These are phyloP conservation scores for Dinoponera quadriceps DNA, from an alignment of 1,140 invertebrate genomes.

Conservation along the genomic window DNA sequence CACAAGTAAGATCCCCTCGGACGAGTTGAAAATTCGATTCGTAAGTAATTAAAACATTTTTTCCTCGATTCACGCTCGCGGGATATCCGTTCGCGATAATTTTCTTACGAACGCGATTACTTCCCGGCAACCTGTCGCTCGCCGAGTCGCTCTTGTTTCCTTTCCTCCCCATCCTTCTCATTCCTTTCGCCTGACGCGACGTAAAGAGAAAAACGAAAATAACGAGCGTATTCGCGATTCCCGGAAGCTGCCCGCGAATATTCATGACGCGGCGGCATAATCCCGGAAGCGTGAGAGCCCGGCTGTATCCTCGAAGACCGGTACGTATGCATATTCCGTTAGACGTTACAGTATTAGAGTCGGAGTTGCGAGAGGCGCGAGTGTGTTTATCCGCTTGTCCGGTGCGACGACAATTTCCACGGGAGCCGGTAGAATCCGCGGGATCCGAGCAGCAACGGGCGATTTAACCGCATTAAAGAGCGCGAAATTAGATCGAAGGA, in stretches of 20 bases:
- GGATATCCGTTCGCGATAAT: background rate
- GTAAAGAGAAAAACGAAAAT: conserved; percentile 27
- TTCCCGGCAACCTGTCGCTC: conserved; percentile 1
- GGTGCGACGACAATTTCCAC: conserved; percentile 28
- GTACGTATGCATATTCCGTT: conserved; percentile 53
- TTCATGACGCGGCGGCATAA: conserved; percentile 50
- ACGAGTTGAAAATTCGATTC: background rate
- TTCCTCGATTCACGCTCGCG: no score
- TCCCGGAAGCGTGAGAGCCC: conserved; percentile 38
- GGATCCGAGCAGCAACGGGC: background rate
- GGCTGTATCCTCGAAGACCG: conserved; percentile 46
- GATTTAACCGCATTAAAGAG: conserved; percentile 12
- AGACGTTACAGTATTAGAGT: conserved; percentile 49
- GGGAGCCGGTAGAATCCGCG: background rate
- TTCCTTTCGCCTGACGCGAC: background rate
- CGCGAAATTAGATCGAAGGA: conserved; percentile 45
- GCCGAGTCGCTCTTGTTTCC: background rate
- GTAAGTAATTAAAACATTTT: conserved; percentile 2
- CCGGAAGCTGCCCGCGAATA: conserved; percentile 46
- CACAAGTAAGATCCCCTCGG: background rate
- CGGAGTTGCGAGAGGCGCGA: conserved; percentile 39
- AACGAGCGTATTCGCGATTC: conserved; percentile 45
- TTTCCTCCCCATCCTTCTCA: no score
- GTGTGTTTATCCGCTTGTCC: conserved; percentile 53
- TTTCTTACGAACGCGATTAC: conserved; percentile 4